Conservation (phyloP, 2,888 invertebrate species). For the Plagiodera versicolora region DNA sequence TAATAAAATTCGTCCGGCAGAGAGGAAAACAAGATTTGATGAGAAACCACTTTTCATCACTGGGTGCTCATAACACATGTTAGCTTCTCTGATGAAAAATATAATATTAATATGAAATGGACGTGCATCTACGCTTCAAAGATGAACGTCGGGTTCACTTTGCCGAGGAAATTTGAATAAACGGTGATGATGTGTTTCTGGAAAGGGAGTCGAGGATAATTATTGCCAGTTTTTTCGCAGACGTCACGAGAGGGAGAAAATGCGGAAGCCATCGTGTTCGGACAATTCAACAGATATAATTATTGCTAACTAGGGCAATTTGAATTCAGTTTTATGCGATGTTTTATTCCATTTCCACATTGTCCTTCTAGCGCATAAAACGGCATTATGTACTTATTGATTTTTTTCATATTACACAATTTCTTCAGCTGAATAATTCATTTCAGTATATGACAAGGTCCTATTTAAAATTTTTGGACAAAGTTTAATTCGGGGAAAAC, state of each 20-base stretch:
- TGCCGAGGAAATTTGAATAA: constrained; percentile 15
- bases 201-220: neutral
- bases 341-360: neutral
- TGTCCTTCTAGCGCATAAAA: neutral
- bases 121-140: constrained; percentile 11
- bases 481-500: no score
- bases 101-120: constrained; percentile 12
- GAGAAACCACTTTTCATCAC: no score
- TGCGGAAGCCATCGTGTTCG: neutral
- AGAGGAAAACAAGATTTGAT: constrained; percentile 11
- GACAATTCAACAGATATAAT: neutral
- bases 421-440: no score
- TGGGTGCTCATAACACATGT: constrained; percentile 16
- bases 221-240: neutral
- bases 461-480: no score
- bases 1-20: constrained; percentile 9
- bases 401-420: no score
- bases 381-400: no score
- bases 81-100: constrained; percentile 22
- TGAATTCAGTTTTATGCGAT: neutral
- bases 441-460: no score
- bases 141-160: constrained; percentile 15
- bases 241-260: neutral
- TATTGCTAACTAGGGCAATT: neutral
- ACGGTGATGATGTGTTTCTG: constrained; percentile 2